Percentiles rank a stretch among this genome's conserved stretches.
Conservation (phyloP, 2,888 invertebrate species). For the Biston betularia region DNA sequence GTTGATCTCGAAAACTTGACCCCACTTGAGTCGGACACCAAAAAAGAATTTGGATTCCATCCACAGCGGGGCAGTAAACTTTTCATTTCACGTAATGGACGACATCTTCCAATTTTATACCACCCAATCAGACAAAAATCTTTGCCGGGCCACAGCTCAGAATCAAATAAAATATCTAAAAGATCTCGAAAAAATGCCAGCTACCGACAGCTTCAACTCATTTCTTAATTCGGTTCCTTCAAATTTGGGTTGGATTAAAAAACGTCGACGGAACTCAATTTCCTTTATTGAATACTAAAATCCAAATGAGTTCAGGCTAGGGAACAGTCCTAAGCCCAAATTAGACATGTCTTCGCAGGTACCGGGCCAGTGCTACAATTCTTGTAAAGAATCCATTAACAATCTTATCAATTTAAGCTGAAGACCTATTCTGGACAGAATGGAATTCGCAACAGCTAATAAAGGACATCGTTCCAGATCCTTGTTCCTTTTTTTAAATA, state of each 20-base stretch:
- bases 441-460: constrained; percentile 35
- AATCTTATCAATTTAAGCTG: constrained; percentile 27
- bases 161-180: constrained; percentile 40
- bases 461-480: constrained; percentile 23
- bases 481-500: constrained; percentile 36
- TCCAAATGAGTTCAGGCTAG: constrained; percentile 35
- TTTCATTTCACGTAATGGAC: constrained; percentile 22
- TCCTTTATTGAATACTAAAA: constrained; percentile 51
- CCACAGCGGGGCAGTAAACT: constrained; percentile 20
- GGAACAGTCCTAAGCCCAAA: constrained; percentile 33
- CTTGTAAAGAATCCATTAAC: constrained; percentile 18
- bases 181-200: constrained; percentile 10
- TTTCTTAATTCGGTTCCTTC: constrained; percentile 47
- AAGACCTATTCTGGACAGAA: constrained; percentile 23
- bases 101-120: constrained; percentile 24
- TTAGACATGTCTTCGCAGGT: constrained; percentile 31
- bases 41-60: constrained; percentile 6
- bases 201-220: constrained; percentile 21
- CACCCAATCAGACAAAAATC: constrained; percentile 34
- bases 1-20: not conserved
- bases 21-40: not conserved
- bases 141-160: constrained; percentile 16
- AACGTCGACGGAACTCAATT: constrained; percentile 48
- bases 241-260: constrained; percentile 49
- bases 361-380: constrained; percentile 6